phyloP scores from a whole-genome alignment of 2,888 invertebrate species.

The Eulithis testata region DNA sequence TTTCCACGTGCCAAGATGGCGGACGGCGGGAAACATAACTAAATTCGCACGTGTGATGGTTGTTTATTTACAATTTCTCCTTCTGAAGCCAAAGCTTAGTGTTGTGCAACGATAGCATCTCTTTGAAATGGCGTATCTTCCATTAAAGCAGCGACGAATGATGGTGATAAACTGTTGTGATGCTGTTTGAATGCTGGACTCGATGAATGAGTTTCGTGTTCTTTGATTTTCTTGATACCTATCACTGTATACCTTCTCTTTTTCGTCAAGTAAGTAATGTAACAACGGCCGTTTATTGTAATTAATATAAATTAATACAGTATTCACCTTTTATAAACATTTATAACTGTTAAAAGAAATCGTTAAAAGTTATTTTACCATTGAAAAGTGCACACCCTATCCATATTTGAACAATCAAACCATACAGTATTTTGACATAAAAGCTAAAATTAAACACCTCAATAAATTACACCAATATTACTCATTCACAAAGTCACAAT shows the following conservation, averaged over 20 bases:
- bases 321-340: too few species aligned
- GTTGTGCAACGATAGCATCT: slow-evolving; percentile 34
- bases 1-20: slow-evolving; percentile 60
- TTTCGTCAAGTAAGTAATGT: too few species aligned
- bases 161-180: slow-evolving; percentile 28
- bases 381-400: slow-evolving; percentile 17
- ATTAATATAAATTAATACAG: too few species aligned
- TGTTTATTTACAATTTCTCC: slow-evolving; percentile 53
- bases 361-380: not conserved
- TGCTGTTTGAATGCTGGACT: slow-evolving; percentile 31
- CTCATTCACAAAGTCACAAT: slow-evolving; percentile 55
- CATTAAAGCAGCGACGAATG: too few species aligned
- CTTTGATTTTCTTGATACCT: too few species aligned
- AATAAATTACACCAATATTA: slow-evolving; percentile 55
- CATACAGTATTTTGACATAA: slow-evolving; percentile 41
- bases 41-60: slow-evolving; percentile 58
- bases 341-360: too few species aligned
- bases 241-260: too few species aligned
- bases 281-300: too few species aligned
- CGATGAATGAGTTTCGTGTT: slow-evolving; percentile 1
- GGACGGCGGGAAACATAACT: slow-evolving; percentile 36
- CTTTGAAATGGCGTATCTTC: slow-evolving; percentile 30
- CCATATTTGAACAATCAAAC: slow-evolving; percentile 31
- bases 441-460: slow-evolving; percentile 39
- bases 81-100: slow-evolving; percentile 29